These are phyloP conservation scores for Gallinago undulata DNA, from an alignment of 2,113 vertebrate genomes.

Conservation along the genomic window DNA sequence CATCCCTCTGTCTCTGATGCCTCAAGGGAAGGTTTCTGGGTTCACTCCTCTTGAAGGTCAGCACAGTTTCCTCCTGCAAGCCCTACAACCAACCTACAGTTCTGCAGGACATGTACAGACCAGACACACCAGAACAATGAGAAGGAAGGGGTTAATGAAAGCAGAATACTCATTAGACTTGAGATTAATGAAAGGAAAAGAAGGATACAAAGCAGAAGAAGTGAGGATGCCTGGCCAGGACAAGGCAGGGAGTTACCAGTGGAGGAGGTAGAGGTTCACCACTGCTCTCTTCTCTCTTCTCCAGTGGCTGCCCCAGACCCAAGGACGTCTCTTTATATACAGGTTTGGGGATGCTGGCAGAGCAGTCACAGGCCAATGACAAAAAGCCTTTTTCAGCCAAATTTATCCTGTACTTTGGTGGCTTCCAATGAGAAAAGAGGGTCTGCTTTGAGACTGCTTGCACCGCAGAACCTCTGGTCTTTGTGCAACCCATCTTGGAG, in stretches of 20 bases:
- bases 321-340: neutral
- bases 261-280: neutral
- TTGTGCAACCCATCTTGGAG: neutral
- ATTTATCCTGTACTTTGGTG: neutral
- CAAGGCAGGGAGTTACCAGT: neutral
- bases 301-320: neutral
- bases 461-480: neutral
- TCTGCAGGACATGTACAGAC: accelerated
- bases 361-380: neutral
- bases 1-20: neutral
- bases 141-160: neutral
- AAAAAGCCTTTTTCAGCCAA: neutral
- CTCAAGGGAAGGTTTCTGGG: neutral
- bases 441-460: neutral
- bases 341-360: neutral
- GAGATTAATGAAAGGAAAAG: neutral
- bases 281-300: neutral
- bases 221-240: neutral
- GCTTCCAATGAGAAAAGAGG: neutral
- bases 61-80: neutral
- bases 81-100: neutral
- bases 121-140: accelerated
- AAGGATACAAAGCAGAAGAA: neutral
- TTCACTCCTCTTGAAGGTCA: neutral
- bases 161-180: neutral